Evolutionary conservation across 2,113 vertebrate species (phyloP).

Genomic region (Dasyprocta punctata): DNA sequence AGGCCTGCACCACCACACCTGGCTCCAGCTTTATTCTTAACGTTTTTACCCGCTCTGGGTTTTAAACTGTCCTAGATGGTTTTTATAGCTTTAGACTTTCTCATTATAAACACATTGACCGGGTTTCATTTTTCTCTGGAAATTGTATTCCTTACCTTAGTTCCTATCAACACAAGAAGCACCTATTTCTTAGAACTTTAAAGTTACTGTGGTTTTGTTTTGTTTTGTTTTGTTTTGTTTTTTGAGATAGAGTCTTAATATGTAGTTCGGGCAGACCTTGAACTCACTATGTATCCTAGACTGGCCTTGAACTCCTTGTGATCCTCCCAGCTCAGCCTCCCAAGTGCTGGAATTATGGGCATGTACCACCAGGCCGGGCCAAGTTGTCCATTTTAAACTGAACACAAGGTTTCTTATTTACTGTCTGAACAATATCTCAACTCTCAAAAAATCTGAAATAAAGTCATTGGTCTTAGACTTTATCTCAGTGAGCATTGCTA

Average conservation of each 20-base stretch:
- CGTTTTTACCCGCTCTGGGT: background rate
- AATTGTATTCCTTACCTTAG: background rate
- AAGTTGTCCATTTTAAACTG: background rate
- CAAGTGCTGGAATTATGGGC: background rate
- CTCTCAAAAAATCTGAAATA: slow-evolving; percentile 30
- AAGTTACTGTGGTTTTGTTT: background rate
- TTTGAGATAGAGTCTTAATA: background rate
- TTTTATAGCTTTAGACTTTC: slow-evolving; percentile 1
- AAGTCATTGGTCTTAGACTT: background rate
- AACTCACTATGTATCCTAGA: background rate
- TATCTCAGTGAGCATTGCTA: background rate
- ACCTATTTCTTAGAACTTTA: slow-evolving; percentile 20
- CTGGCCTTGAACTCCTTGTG: background rate
- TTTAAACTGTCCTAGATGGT: background rate
- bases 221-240: no score
- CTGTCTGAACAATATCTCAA: background rate
- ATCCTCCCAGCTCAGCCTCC: background rate
- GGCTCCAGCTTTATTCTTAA: background rate
- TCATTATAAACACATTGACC: background rate
- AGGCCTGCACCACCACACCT: no score
- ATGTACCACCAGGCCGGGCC: no score
- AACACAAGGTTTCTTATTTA: background rate
- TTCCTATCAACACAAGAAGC: background rate
- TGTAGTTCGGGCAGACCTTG: no score
- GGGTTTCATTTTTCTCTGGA: slow-evolving; percentile 28